Evolutionary conservation across 2,888 invertebrate genomes (phyloP).

Genomic region (Pedicia rivosa): DNA sequence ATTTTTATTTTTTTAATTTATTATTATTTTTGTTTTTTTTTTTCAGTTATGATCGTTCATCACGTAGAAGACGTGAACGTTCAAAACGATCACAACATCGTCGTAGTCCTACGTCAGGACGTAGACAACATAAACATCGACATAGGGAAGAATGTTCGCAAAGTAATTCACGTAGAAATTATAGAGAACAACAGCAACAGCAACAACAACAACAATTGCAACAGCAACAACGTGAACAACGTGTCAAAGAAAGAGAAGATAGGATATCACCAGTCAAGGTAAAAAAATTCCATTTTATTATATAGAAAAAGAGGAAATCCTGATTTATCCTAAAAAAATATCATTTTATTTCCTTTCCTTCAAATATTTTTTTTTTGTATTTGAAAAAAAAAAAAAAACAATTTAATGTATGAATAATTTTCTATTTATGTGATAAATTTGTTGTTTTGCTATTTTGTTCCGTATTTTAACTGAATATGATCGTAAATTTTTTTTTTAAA

Average conservation of each 20-base stretch:
- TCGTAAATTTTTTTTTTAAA: too few species aligned
- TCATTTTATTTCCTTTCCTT: too few species aligned
- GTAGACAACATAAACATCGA: conserved; percentile 49
- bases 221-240: conserved; percentile 16
- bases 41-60: conserved; percentile 41
- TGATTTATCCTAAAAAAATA: too few species aligned
- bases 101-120: conserved; percentile 62
- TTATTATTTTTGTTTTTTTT: conserved; percentile 7
- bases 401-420: too few species aligned
- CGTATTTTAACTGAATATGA: too few species aligned
- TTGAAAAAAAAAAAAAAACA: not conserved
- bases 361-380: conserved; percentile 6
- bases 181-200: conserved; percentile 21
- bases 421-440: too few species aligned
- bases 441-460: too few species aligned
- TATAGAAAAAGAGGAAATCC: conserved; percentile 19
- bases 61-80: conserved; percentile 65
- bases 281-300: conserved; percentile 28
- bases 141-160: conserved; percentile 23
- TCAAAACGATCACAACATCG: conserved; percentile 75
- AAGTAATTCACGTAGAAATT: conserved; percentile 27
- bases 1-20: too few species aligned
- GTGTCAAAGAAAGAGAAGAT: conserved; percentile 28
- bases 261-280: conserved; percentile 30
- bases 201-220: too few species aligned